Base-by-base conservation (phyloP, 2,888 invertebrate genomes). In the Gisinianus flammeolus region DNA sequence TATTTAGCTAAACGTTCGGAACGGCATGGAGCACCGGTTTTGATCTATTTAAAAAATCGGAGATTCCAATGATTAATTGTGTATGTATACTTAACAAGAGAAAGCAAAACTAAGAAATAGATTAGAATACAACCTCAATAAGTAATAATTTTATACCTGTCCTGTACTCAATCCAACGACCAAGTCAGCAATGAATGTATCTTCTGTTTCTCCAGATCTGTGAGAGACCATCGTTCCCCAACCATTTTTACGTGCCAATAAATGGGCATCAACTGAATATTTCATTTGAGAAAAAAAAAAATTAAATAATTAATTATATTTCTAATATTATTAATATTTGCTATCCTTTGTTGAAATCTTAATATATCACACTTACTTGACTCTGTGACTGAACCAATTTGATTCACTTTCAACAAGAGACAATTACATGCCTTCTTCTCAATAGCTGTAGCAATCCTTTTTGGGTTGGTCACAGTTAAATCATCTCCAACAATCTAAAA, bases 151-250 rank as follows among this genome's bases (percentile, higher is more conserved):
- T 19, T 56, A 58, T 83, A 89, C 89, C 90, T 99, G 98, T 80
- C 99, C 99, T 77, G 98, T 98, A 78, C 97, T 94, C 79, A 99
- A 90, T 81, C 99, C 99, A 58, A 99, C 99, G n/a, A 98, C 98
- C 85, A 99, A 90, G 88, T 99, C 99, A 83, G 98, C 99, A 87
- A 99, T 99, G 89, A 98, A 98, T 0, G 97, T 95, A 88, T 99
- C 99, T 88, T 99, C 99, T 78, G 99, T 99, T 89, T 99, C 99
- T 82, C 99, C 99, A 83, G 97, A 97, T 89, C 91, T 87, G 89
- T 99, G 98, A 33, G 98, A 98, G 19, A 99, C 98, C 98, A 99
- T 99, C 83, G 98, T 98, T 83, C 98, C 98, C 98, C 98, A 99
- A 79, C 95, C 94, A 85, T 93, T 94, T 87, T 91, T 89, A 89